Conservation (phyloP, 2,113 vertebrate species). For the Arizona elegans region DNA sequence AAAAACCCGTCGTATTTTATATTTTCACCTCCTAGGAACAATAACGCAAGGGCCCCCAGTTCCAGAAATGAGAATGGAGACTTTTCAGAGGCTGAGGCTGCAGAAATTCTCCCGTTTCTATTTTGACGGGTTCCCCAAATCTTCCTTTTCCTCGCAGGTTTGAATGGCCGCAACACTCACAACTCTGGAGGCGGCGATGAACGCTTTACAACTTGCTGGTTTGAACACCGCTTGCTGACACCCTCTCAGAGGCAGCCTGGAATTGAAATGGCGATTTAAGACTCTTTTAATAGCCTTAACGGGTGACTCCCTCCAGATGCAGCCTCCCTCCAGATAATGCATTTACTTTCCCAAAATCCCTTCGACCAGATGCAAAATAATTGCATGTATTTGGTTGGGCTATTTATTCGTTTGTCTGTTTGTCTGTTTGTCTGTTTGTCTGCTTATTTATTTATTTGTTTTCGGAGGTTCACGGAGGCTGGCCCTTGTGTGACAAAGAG, state of each 20-base stretch:
- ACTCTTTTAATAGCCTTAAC: background rate
- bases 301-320: background rate
- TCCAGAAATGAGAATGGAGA: background rate
- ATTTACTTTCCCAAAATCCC: background rate
- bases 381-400: background rate
- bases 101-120: background rate
- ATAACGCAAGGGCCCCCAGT: fast-evolving
- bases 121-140: background rate
- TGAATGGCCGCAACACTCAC: no score
- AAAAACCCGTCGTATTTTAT: background rate
- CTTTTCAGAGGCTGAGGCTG: background rate
- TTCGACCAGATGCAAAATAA: background rate
- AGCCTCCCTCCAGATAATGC: background rate
- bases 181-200: no score
- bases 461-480: background rate
- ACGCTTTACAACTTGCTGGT: no score
- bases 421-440: no score
- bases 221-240: no score
- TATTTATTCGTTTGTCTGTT: no score
- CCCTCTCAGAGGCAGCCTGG: background rate
- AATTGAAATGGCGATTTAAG: background rate
- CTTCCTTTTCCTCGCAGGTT: background rate
- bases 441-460: background rate
- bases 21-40: background rate
- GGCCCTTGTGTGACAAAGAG: background rate